Conservation (phyloP, 1,140 invertebrate genomes). For the Panagrolaimus sp. region DNA sequence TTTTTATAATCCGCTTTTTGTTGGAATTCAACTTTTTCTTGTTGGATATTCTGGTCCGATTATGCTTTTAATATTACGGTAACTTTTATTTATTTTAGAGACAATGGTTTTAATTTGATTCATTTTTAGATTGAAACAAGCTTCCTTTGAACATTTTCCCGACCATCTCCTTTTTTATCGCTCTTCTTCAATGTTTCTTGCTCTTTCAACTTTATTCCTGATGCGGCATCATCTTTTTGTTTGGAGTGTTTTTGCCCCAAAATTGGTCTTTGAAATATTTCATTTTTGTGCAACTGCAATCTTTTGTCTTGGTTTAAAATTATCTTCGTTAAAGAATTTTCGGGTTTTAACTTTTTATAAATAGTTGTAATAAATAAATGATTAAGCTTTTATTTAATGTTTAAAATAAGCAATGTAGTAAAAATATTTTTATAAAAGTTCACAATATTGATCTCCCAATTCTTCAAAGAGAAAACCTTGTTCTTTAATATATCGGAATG, state of each 20-base stretch:
- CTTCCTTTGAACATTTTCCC: too few species aligned
- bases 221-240: constrained; percentile 62
- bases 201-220: background rate
- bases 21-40: constrained; percentile 52
- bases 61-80: constrained; percentile 28
- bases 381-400: too few species aligned
- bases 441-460: background rate
- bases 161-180: too few species aligned
- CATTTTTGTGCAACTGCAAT: background rate
- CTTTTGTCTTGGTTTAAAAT: background rate
- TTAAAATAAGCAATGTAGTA: too few species aligned
- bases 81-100: background rate
- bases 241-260: constrained; percentile 63
- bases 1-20: constrained; percentile 55
- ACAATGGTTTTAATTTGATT: background rate
- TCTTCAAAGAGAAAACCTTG: constrained; percentile 14
- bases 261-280: constrained; percentile 30
- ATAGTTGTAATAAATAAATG: too few species aligned
- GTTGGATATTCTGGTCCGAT: constrained; percentile 58
- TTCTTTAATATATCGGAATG: constrained; percentile 10
- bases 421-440: background rate
- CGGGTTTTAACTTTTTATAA: too few species aligned
- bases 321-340: background rate
- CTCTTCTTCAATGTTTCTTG: background rate
- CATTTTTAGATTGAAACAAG: background rate